Evolutionary conservation across 2,888 invertebrate species (phyloP), one percentile per base, ranked within the genome.

Genomic region (Torymus aiolomorphi): DNA sequence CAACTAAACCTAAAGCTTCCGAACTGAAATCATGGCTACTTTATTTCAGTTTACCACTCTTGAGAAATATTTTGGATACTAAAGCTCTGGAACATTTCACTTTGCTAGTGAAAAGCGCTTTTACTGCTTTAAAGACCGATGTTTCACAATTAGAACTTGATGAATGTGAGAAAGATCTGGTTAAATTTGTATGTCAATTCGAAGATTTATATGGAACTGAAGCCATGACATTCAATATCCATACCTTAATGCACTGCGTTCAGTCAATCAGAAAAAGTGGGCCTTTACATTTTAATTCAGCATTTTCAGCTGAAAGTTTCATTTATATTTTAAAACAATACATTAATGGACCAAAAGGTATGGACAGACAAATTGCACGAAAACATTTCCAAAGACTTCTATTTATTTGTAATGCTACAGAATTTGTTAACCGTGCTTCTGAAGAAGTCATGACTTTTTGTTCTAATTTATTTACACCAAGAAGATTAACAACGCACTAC

Each of bases 151-250:
- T 72, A 54, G 20, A 57, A 57, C 56, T 83, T 16, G 18, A 73
- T 16, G 65, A 77, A 74, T 83, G 83, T 65, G 82, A 84, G 70
- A 12, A 61, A 20, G 78, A 83, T 70, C 52, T 82, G 12, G 18
- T 83, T 24, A 65, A 76, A 31, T 83, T 81, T 79, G 76, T 82
- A 52, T 74, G 76, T 56, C 62, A 80, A 3, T 82, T 77, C 80
- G 76, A 84, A 70, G 12, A 66, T 24, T 69, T 80, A 18, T 82
- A 83, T 81, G 82, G 77, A 62, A 18, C 24, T 42, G 49, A 66
- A 18, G 72, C 73, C 14, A 83, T 84, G 82, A 84, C 82, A 5
- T 84, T 83, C 70, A 83, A 82, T 71, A 42, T 83, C 16, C 83
- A 84, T 76, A 56, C 75, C 57, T 31, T 81, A 49, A 31, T 76